Base-by-base conservation (phyloP, 2,888 invertebrate genomes). In the Dastarcus helophoroides region DNA sequence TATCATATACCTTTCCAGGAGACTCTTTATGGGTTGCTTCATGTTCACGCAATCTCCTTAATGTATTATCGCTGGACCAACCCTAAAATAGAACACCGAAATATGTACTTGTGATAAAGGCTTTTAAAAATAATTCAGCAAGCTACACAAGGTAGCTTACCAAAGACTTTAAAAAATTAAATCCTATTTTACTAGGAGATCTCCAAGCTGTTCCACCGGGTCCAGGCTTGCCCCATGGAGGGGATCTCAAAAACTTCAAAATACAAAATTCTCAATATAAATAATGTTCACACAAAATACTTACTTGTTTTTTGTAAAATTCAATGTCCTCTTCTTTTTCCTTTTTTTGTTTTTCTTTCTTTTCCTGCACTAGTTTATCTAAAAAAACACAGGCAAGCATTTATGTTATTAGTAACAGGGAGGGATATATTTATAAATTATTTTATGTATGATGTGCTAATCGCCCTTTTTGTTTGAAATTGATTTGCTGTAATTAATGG, bases 121-220 rank as follows among this genome's bases (percentile, higher is more conserved):
- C n/a, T n/a, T n/a, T n/a, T n/a, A n/a, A n/a, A n/a, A n/a, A 28
- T 25, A 17, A 12, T 28, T 24, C 5, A 23, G 39, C 37, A 42
- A 49, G 52, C 50, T 50, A 51, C 52, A 45, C 46, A 35, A 25
- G 36, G 45, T 46, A 53, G 56, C 58, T 53, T 70, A 82, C 82
- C 79, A 84, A 69, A 43, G 83, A 83, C 57, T 78, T 73, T 47
- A 78, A 73, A 66, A 84, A 83, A 60, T 78, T 73, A 46, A 71
- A 62, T 50, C 82, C 83, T 49, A 79, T 67, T 53, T 73, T 65
- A 48, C 73, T 71, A 37, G 79, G 80, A 60, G 76, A 73, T 51
- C 82, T 71, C 83, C 83, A 82, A 41, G 71, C 69, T 31, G 67
- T 65, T 39, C 82, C 82, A 31, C 81, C 82, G 26, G 79, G 79